Conservation (phyloP, 2,113 vertebrate genomes). For the Potamarius usumacintae region DNA sequence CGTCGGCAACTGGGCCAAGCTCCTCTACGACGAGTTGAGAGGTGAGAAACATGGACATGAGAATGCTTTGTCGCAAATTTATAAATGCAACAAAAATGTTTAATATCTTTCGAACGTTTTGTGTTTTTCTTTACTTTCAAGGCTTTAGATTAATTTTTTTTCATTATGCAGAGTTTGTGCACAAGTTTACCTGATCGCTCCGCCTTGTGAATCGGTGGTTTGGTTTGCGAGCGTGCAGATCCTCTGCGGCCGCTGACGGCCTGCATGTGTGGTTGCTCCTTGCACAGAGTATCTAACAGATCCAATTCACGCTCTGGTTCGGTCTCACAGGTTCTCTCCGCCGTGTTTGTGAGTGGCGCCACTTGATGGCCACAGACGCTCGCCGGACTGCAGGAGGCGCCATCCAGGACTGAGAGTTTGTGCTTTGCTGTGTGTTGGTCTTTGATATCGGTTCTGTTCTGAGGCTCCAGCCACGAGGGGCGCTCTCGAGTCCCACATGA, state of each 20-base stretch:
- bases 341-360: background rate
- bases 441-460: conserved; percentile 61
- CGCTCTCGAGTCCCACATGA: conserved; percentile 66
- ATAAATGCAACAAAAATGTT: background rate
- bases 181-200: conserved; percentile 28
- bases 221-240: conserved; percentile 53
- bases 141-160: background rate
- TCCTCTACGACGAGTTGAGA: conserved; percentile 14
- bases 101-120: no score
- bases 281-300: conserved; percentile 66
- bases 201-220: conserved; percentile 51
- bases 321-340: conserved; percentile 48
- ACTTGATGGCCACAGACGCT: conserved; percentile 56
- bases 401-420: conserved; percentile 62
- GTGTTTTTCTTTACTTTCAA: background rate
- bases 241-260: conserved; percentile 80
- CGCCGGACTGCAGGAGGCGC: conserved; percentile 62
- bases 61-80: background rate
- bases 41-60: background rate
- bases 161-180: background rate
- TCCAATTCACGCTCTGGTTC: conserved; percentile 53
- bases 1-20: conserved; percentile 52
- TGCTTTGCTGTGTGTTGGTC: conserved; percentile 59
- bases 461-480: conserved; percentile 77
- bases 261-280: conserved; percentile 55